These are phyloP conservation scores for Lepidurus packardi DNA, from an alignment of 1,140 invertebrate genomes.

Conservation along the genomic window DNA sequence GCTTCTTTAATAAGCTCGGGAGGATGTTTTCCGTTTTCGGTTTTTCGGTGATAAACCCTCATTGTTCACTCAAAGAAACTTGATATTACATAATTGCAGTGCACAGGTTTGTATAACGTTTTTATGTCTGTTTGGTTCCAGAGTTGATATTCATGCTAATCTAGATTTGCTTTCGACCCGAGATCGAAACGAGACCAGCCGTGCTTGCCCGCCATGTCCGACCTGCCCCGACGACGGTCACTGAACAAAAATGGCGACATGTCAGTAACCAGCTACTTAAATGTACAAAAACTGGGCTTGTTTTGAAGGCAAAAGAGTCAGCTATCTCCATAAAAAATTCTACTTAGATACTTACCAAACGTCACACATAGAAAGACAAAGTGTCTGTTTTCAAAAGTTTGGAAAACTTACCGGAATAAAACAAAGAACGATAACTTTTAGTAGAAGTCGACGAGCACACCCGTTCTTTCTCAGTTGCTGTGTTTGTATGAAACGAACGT, in stretches of 20 bases:
- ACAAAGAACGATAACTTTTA: not conserved
- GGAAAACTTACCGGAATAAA: not conserved
- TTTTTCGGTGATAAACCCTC: not conserved
- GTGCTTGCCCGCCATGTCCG: not conserved
- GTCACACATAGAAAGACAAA: not conserved
- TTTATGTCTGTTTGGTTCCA: not conserved
- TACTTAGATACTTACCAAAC: conserved; percentile 1
- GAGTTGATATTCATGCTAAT: not conserved
- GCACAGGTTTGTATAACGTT: not conserved
- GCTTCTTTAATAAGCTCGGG: not conserved
- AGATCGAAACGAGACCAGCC: not conserved
- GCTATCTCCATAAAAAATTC: not conserved
- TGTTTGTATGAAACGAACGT: not conserved
- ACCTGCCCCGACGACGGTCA: not conserved
- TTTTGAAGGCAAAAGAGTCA: not conserved
- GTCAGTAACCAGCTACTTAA: not conserved
- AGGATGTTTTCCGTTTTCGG: not conserved
- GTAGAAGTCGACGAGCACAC: not conserved
- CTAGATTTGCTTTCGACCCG: not conserved
- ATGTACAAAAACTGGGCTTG: not conserved
- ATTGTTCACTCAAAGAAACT: not conserved
- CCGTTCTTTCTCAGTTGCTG: not conserved
- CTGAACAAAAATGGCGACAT: not conserved
- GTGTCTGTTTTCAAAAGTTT: not conserved
- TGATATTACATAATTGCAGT: not conserved